A percentile compares a stretch with the other conserved stretches of the same genome.
Evolutionary conservation across 2,888 invertebrate genomes (phyloP).

Genomic region (Andricus curvator): DNA sequence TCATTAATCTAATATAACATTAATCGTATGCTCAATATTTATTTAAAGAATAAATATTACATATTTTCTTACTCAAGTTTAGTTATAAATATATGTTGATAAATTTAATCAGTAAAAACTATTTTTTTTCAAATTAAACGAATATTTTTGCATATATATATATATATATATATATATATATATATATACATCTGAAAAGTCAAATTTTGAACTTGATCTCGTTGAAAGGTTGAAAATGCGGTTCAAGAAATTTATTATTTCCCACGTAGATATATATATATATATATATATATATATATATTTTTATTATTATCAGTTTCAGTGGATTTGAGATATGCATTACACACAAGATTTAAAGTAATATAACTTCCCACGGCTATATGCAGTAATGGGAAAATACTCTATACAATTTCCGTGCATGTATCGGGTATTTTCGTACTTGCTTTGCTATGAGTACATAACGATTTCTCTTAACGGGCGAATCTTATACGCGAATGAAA

Average conservation of each 20-base stretch:
- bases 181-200: background rate
- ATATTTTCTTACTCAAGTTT: too few relatives aligned
- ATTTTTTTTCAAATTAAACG: too few relatives aligned
- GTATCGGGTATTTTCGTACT: slow-evolving; percentile 29
- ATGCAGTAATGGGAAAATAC: background rate
- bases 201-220: background rate
- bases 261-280: background rate
- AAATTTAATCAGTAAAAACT: too few relatives aligned
- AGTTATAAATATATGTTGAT: too few relatives aligned
- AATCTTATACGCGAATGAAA: slow-evolving; percentile 60
- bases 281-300: too few relatives aligned
- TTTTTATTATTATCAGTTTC: background rate
- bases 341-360: slow-evolving; percentile 20
- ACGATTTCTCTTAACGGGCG: slow-evolving; percentile 63
- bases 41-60: too few relatives aligned
- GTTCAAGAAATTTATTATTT: background rate
- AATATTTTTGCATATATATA: too few relatives aligned
- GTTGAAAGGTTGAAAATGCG: background rate
- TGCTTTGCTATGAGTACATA: slow-evolving; percentile 47
- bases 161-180: too few relatives aligned
- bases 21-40: too few relatives aligned
- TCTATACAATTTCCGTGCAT: background rate
- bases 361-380: slow-evolving; percentile 40
- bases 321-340: background rate
- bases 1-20: too few relatives aligned